These are phyloP conservation scores for Scaptomyza tumidula DNA, from an alignment of 2,888 invertebrate genomes.

Conservation along the genomic window DNA sequence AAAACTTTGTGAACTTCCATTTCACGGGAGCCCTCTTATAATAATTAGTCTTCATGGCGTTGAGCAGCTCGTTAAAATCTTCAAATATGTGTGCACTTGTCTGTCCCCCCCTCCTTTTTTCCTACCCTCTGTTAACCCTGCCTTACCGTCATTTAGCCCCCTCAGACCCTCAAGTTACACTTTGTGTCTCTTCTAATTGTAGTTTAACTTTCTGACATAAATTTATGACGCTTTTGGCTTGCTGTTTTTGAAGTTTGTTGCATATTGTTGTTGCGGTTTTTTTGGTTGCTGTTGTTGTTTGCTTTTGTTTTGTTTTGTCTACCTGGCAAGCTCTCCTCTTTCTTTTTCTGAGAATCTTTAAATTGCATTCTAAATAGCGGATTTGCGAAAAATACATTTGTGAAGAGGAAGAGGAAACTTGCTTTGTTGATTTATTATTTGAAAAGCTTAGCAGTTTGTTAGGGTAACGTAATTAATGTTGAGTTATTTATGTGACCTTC, in stretches of 20 bases:
- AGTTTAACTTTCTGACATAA: slow-evolving; percentile 77
- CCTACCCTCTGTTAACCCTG: background rate
- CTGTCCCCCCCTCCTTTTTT: slow-evolving; percentile 15
- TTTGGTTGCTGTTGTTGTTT: background rate
- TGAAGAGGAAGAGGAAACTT: slow-evolving; percentile 13
- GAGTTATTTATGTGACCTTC: slow-evolving; percentile 37
- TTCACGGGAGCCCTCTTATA: slow-evolving; percentile 54
- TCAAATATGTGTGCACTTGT: slow-evolving; percentile 30
- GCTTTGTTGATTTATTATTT: slow-evolving; percentile 47
- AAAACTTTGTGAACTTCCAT: slow-evolving; percentile 33
- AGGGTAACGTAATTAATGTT: slow-evolving; percentile 6
- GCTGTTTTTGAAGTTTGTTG: slow-evolving; percentile 31
- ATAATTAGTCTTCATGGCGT: slow-evolving; percentile 63
- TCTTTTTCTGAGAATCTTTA: slow-evolving; percentile 62
- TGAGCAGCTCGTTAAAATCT: slow-evolving; percentile 59
- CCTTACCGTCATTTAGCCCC: background rate
- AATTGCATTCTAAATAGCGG: slow-evolving; percentile 68
- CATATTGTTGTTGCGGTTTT: slow-evolving; percentile 8
- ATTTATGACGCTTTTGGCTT: slow-evolving; percentile 62
- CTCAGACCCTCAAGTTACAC: slow-evolving; percentile 17
- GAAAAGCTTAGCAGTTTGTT: slow-evolving; percentile 31
- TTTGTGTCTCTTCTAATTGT: slow-evolving; percentile 68
- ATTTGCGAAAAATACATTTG: slow-evolving; percentile 27
- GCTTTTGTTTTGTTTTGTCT: slow-evolving; percentile 32
- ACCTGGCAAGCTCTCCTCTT: slow-evolving; percentile 53